Evolutionary conservation across 2,888 invertebrate species (phyloP).

Genomic region (Hartigia nigra): DNA sequence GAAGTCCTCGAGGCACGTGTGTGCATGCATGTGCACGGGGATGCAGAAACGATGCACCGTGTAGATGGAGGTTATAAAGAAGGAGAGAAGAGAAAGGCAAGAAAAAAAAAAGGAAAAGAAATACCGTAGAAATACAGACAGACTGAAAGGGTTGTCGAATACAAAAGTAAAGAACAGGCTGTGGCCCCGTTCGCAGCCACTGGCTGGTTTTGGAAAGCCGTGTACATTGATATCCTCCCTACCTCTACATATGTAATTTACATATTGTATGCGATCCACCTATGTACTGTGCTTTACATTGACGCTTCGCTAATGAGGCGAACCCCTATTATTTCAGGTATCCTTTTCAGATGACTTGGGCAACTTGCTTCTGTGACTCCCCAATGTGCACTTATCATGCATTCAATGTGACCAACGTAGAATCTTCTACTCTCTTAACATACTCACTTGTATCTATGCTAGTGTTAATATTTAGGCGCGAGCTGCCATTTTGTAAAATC

Average conservation of each 20-base stretch:
- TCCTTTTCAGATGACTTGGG: conserved; percentile 12
- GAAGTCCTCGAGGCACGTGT: background rate
- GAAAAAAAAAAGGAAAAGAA: background rate
- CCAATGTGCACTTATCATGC: background rate
- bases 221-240: too few relatives aligned
- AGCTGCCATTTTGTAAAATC: background rate
- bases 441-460: background rate
- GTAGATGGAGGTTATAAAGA: background rate
- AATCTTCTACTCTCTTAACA: background rate
- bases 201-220: conserved; percentile 12
- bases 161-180: conserved; percentile 19
- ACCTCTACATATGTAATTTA: background rate
- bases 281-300: background rate
- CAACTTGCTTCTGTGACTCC: conserved; percentile 13
- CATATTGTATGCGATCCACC: background rate
- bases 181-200: background rate
- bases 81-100: background rate
- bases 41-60: background rate
- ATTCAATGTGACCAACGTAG: background rate
- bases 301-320: conserved; percentile 25
- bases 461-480: background rate
- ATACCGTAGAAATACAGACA: background rate
- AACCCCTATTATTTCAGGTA: conserved; percentile 20
- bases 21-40: background rate
- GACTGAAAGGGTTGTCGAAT: conserved; percentile 6